phyloP scores from a whole-genome alignment of 2,797 vertebrate species.

The Denticeps clupeoides region DNA sequence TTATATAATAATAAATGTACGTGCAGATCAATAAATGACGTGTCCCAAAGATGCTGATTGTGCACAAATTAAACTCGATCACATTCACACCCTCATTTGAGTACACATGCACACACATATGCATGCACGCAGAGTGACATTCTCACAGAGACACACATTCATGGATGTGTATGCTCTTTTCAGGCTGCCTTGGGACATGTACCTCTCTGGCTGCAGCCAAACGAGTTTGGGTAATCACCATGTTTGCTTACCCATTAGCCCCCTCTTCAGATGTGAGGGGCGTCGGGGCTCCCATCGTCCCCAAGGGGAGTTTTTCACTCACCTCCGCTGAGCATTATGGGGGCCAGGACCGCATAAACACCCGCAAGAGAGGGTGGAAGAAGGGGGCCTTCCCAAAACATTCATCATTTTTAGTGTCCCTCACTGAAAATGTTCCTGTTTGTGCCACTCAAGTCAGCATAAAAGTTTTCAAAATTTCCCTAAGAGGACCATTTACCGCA shows the following conservation, averaged over 20 bases:
- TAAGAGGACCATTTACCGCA: too few relatives aligned
- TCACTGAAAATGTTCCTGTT: background rate
- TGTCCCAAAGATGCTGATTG: too few relatives aligned
- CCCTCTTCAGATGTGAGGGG: slow-evolving; percentile 53
- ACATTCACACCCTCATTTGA: too few relatives aligned
- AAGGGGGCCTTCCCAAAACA: background rate
- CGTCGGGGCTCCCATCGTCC: slow-evolving; percentile 42
- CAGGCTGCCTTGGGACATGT: too few relatives aligned
- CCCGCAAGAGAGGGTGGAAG: background rate
- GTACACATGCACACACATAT: too few relatives aligned
- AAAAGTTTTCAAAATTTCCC: too few relatives aligned
- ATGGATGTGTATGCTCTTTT: too few relatives aligned
- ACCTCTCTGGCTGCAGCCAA: slow-evolving; percentile 36
- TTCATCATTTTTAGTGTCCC: slow-evolving; percentile 8
- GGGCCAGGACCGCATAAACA: background rate
- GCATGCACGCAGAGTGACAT: background rate
- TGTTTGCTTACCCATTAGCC: slow-evolving; percentile 65
- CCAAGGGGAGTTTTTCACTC: slow-evolving; percentile 48
- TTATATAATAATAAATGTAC: too few relatives aligned
- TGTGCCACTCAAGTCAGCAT: too few relatives aligned
- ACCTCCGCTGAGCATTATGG: slow-evolving; percentile 24
- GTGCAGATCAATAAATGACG: too few relatives aligned
- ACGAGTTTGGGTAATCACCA: slow-evolving; percentile 47
- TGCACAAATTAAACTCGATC: too few relatives aligned
- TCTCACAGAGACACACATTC: too few relatives aligned